Conservation (phyloP, 2,113 vertebrate genomes). For the Epinephelus cyanopodus region DNA sequence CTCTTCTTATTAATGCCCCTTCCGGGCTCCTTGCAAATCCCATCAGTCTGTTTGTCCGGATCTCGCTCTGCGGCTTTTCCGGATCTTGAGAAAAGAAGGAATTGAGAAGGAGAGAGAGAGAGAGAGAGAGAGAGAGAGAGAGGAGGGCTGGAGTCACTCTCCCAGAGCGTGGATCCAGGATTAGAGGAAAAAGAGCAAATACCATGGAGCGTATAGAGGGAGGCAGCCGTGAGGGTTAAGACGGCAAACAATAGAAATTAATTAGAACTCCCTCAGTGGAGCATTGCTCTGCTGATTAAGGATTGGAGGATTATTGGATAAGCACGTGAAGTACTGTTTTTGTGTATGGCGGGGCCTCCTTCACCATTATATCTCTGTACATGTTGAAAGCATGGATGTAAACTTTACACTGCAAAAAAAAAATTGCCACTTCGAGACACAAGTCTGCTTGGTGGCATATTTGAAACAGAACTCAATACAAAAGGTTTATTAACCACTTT, state of each 20-base stretch:
- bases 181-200: conserved; percentile 73
- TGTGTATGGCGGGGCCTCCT: conserved; percentile 2
- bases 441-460: background rate
- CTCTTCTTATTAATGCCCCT: conserved; percentile 63
- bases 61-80: conserved; percentile 62
- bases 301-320: conserved; percentile 66
- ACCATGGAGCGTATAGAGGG: conserved; percentile 57
- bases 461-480: background rate
- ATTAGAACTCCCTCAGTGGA: conserved; percentile 65
- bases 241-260: conserved; percentile 77
- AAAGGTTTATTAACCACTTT: background rate
- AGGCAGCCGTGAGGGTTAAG: conserved; percentile 59
- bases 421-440: background rate
- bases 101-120: conserved; percentile 28
- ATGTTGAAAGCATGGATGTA: conserved; percentile 12
- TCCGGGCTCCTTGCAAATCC: conserved; percentile 77
- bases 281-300: conserved; percentile 63
- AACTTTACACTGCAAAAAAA: conserved; percentile 32
- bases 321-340: conserved; percentile 58
- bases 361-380: background rate
- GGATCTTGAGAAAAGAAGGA: conserved; percentile 65
- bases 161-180: conserved; percentile 70
- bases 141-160: conserved; percentile 59
- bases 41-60: conserved; percentile 77
- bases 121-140: conserved; percentile 32